A percentile compares a stretch with the other conserved stretches of the same genome.
Evolutionary conservation across 1,140 invertebrate genomes (phyloP).

Genomic region (Periplaneta americana): DNA sequence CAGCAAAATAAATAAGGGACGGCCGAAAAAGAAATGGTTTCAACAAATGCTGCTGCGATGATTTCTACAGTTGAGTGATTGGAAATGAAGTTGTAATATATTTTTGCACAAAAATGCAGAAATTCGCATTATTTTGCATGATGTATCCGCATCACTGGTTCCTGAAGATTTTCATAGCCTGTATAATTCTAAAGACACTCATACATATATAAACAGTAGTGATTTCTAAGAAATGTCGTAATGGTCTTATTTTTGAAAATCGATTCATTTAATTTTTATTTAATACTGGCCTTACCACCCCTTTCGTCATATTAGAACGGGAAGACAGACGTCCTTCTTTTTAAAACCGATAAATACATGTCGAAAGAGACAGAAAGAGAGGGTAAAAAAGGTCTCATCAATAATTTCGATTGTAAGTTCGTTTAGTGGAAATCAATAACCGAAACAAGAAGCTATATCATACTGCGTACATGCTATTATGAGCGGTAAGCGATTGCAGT

Average conservation of each 20-base stretch:
- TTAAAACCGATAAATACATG: background rate
- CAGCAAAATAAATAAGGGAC: too few species aligned
- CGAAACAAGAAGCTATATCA: background rate
- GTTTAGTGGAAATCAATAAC: background rate
- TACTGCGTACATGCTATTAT: background rate
- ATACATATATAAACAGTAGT: background rate
- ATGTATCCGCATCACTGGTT: too few species aligned
- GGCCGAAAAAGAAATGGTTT: too few species aligned
- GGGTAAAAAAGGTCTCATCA: background rate
- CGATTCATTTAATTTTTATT: background rate
- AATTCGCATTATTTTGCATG: too few species aligned
- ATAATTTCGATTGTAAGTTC: background rate
- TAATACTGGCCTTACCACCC: background rate
- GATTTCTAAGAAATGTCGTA: background rate
- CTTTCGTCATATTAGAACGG: background rate
- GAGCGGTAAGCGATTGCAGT: background rate
- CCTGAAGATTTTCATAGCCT: background rate
- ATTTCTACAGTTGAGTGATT: too few species aligned
- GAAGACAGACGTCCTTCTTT: background rate
- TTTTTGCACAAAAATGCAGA: too few species aligned
- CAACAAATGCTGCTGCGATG: too few species aligned
- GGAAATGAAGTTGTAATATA: too few species aligned
- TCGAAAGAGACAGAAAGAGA: background rate
- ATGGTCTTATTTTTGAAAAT: background rate
- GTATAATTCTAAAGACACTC: background rate